Conservation (phyloP, 1,140 invertebrate genomes). For the Cataglyphis hispanica region DNA sequence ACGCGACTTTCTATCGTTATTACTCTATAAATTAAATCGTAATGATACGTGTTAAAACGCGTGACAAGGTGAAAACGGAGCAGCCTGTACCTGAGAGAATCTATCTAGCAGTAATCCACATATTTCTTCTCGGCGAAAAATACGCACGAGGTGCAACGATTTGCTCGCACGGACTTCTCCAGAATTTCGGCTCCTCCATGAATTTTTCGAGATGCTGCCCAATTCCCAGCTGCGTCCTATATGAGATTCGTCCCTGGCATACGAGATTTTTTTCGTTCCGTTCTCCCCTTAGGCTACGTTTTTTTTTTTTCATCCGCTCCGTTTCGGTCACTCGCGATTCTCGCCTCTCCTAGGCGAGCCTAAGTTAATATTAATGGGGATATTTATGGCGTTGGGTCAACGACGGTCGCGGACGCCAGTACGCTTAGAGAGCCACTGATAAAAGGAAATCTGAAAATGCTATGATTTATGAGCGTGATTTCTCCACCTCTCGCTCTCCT, state of each 20-base stretch:
- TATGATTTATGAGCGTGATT: slow-evolving; percentile 82
- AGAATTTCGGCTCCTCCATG: slow-evolving; percentile 68
- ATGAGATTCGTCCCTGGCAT: slow-evolving; percentile 81
- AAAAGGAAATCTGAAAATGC: slow-evolving; percentile 86
- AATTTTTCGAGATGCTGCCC: slow-evolving; percentile 73
- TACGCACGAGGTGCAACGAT: neutral
- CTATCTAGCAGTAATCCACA: slow-evolving; percentile 33
- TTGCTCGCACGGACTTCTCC: slow-evolving; percentile 2
- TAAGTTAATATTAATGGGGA: slow-evolving; percentile 87
- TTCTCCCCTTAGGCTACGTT: slow-evolving; percentile 52
- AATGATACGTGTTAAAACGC: neutral
- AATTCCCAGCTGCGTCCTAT: slow-evolving; percentile 78
- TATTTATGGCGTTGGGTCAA: slow-evolving; percentile 85
- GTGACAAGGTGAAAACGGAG: slow-evolving; percentile 6
- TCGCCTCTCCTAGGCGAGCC: slow-evolving; percentile 77
- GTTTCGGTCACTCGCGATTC: slow-evolving; percentile 79
- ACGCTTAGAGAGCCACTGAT: slow-evolving; percentile 80
- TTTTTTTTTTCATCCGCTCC: slow-evolving; percentile 37
- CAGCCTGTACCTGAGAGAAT: neutral
- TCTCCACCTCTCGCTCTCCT: neutral
- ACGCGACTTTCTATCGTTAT: neutral
- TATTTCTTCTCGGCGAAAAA: neutral
- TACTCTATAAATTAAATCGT: neutral
- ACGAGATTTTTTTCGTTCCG: slow-evolving; percentile 83
- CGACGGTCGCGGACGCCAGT: slow-evolving; percentile 75